Percentiles rank a stretch among this genome's conserved stretches.
phyloP scores from a whole-genome alignment of 2,888 invertebrate genomes.

The Drosophila kuntzei region DNA sequence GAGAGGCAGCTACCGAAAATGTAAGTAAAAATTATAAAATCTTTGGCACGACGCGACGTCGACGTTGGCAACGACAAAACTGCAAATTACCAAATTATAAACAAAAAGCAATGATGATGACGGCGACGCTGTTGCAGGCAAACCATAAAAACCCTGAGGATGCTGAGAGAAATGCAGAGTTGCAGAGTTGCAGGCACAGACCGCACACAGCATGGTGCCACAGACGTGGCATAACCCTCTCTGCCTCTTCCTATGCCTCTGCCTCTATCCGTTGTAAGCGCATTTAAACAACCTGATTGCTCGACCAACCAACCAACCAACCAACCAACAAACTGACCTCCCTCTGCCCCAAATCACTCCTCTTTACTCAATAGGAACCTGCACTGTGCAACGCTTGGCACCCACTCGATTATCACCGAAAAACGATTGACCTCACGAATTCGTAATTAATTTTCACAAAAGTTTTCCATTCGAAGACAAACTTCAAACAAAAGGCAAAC shows the following conservation, averaged over 20 bases:
- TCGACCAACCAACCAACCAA: slow-evolving; percentile 14
- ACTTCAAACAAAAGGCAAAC: slow-evolving; percentile 73
- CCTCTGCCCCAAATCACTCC: not conserved
- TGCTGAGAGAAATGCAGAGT: slow-evolving; percentile 28
- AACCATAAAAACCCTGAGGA: slow-evolving; percentile 56
- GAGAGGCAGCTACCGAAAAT: slow-evolving; percentile 68
- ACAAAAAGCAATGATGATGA: slow-evolving; percentile 58
- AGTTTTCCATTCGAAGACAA: slow-evolving; percentile 79
- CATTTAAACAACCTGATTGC: slow-evolving; percentile 73
- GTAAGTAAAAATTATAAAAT: slow-evolving; percentile 77
- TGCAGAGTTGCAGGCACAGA: slow-evolving; percentile 25
- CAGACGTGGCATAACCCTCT: slow-evolving; percentile 29
- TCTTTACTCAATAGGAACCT: not conserved
- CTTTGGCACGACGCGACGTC: slow-evolving; percentile 76
- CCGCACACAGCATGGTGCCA: slow-evolving; percentile 66
- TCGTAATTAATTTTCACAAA: slow-evolving; percentile 83
- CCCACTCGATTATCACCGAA: slow-evolving; percentile 81
- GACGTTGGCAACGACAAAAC: slow-evolving; percentile 72
- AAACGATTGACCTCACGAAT: slow-evolving; percentile 83
- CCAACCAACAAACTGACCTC: slow-evolving; percentile 16
- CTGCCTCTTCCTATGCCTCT: not conserved
- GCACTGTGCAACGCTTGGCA: slow-evolving; percentile 53
- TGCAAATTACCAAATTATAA: slow-evolving; percentile 79
- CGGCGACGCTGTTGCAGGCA: slow-evolving; percentile 22
- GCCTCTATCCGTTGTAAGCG: slow-evolving; percentile 40